These are phyloP conservation scores for Rhinogobio ventralis DNA, from an alignment of 2,797 vertebrate species.

Conservation along the genomic window DNA sequence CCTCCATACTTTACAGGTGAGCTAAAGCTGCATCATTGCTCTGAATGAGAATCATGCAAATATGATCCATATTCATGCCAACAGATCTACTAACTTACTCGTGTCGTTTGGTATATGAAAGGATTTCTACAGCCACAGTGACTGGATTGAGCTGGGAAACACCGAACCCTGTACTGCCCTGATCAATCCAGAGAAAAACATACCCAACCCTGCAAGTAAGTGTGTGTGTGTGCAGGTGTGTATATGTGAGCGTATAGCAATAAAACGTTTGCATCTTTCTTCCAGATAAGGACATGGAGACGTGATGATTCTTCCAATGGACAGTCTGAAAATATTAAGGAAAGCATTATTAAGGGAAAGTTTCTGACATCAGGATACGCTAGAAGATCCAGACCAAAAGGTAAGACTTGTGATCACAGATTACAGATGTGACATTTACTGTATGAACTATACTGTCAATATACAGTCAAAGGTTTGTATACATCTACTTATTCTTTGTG, in stretches of 20 bases:
- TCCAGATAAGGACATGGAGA: not conserved
- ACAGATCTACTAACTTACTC: not conserved
- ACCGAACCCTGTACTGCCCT: too few relatives aligned
- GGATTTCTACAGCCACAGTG: not conserved
- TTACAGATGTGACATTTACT: too few relatives aligned
- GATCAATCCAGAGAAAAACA: too few relatives aligned
- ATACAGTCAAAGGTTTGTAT: too few relatives aligned
- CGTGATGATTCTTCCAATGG: not conserved
- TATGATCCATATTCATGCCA: too few relatives aligned
- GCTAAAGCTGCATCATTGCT: not conserved
- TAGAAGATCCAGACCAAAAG: not conserved
- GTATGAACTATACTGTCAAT: too few relatives aligned
- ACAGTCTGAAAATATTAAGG: not conserved
- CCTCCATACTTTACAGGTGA: conserved; percentile 1
- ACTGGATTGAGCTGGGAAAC: too few relatives aligned
- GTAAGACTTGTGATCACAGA: not conserved
- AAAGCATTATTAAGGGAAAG: not conserved
- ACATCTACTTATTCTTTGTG: too few relatives aligned
- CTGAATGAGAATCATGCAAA: too few relatives aligned
- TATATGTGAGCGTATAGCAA: too few relatives aligned
- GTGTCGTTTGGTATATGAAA: not conserved
- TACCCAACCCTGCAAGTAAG: not conserved
- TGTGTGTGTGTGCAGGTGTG: not conserved
- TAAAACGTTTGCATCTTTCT: not conserved
- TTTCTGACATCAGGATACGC: not conserved